Evolutionary conservation across 2,797 vertebrate genomes (phyloP), one percentile per base, ranked within the genome.

Genomic region (Triplophysa bombifrons): DNA sequence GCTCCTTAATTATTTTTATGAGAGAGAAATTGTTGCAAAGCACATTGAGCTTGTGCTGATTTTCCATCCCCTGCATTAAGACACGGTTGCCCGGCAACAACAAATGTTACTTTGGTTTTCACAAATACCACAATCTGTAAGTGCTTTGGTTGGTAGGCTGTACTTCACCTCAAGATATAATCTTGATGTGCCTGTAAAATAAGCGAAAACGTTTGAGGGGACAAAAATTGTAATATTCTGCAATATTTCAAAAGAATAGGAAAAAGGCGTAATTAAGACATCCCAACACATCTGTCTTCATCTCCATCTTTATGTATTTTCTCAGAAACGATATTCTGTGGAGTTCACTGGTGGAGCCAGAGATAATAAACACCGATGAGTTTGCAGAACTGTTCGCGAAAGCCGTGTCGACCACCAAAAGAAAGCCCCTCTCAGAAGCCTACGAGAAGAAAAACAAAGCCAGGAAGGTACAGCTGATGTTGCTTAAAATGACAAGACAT

Each of bases 301-400:
- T 84, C 53, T 67, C 58, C 53, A 51, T 61, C 50, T 81, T n/a
- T 66, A 41, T 50, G 44, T 74, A n/a, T 75, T 68, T 58, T 80
- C 22, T 55, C 72, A 96, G 94, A 72, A 87, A 89, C 75, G 82
- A 90, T 84, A 96, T 93, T 0, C 87, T 99, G 65, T 99, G 98
- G 98, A 95, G 94, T 76, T 88, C 90, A 34, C 90, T 99, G 81
- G 93, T 96, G 87, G 97, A 98, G 84, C 94, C 95, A 82, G 84
- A 90, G 78, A 94, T 99, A 85, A 90, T 88, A 68, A 95, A 97
- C 74, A 82, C 94, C 72, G 88, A 84, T 7, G 96, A 98, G 87
- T 98, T 99, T 92, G 97, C 98, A 76, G 95, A 96, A 80, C 93
- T 98, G 34, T 99, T 99, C 77, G 94, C 95, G 84, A 99, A 98